Percentiles rank a stretch among this genome's conserved stretches.
These are phyloP conservation scores for Lateolabrax maculatus DNA, from an alignment of 2,797 vertebrate genomes.

Conservation along the genomic window DNA sequence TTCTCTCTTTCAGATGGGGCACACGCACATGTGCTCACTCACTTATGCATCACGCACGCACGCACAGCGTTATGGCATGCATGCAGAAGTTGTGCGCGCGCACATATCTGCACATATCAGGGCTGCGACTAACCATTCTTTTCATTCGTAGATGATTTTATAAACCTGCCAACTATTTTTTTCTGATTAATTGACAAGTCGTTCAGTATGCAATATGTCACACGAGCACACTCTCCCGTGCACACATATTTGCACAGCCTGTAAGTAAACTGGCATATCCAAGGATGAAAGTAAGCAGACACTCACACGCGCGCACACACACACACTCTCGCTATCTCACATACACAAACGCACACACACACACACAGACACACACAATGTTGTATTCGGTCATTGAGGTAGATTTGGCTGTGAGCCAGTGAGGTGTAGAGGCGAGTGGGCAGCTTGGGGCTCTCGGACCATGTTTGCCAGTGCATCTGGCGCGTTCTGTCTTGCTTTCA, in stretches of 20 bases:
- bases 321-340: background rate
- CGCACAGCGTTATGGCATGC: background rate
- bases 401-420: slow-evolving; percentile 64
- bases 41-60: slow-evolving; percentile 17
- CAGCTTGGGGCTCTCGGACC: slow-evolving; percentile 66
- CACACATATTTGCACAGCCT: background rate
- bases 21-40: slow-evolving; percentile 31
- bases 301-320: slow-evolving; percentile 5
- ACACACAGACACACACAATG: slow-evolving; percentile 21
- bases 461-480: slow-evolving; percentile 73
- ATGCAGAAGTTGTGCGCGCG: background rate
- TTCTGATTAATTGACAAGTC: background rate
- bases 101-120: background rate
- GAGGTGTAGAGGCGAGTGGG: slow-evolving; percentile 73
- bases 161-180: background rate
- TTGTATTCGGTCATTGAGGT: slow-evolving; percentile 77
- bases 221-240: background rate
- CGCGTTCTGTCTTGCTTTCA: slow-evolving; percentile 37
- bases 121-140: background rate
- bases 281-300: slow-evolving; percentile 17
- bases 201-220: background rate
- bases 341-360: background rate
- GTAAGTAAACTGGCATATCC: background rate
- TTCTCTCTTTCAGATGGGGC: slow-evolving; percentile 37
- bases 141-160: background rate